Evolutionary conservation across 2,113 vertebrate species (phyloP).

Genomic region (Thermophis baileyi): DNA sequence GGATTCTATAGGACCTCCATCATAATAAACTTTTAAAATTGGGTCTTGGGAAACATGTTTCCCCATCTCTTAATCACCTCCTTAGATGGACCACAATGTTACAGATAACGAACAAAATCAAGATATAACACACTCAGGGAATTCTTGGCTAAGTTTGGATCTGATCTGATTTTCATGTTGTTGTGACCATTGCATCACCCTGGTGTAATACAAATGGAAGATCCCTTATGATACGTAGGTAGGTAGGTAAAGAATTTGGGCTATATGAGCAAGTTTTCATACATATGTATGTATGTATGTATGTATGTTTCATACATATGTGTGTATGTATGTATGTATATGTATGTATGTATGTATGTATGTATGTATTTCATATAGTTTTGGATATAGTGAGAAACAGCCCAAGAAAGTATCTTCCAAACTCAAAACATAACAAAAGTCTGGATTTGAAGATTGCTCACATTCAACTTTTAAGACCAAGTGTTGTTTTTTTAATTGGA

Average conservation of each 20-base stretch:
- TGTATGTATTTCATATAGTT: neutral
- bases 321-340: neutral
- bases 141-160: neutral
- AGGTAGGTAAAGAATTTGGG: neutral
- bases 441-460: neutral
- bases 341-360: neutral
- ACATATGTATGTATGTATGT: neutral
- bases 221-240: no score
- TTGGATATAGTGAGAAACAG: neutral
- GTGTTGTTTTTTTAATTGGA: neutral
- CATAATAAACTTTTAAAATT: neutral
- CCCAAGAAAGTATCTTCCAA: neutral
- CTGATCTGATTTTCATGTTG: neutral
- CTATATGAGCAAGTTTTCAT: neutral
- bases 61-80: neutral
- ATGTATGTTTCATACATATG: neutral
- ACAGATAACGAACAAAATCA: neutral
- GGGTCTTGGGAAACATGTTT: no score
- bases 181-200: neutral
- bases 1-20: neutral
- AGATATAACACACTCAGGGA: neutral
- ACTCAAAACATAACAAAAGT: neutral
- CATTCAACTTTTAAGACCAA: neutral
- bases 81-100: neutral
- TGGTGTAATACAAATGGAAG: neutral